Percentiles rank a stretch among this genome's conserved stretches.
Evolutionary conservation across 2,888 invertebrate species (phyloP).

Genomic region (Noctua fimbriata): DNA sequence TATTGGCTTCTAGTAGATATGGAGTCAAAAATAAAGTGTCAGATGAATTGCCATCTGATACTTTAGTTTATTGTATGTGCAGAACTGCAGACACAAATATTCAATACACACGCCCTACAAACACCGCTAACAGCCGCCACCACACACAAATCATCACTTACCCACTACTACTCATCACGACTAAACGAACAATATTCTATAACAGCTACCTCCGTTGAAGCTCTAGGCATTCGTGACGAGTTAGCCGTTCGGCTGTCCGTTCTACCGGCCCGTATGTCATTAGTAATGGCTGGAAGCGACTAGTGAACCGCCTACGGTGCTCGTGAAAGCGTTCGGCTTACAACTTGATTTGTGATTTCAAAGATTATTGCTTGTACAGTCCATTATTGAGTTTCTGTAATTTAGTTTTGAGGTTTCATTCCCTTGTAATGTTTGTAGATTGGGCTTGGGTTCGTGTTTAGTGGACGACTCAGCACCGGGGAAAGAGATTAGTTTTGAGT

Average conservation of each 20-base stretch:
- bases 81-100: background rate
- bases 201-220: conserved; percentile 23
- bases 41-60: background rate
- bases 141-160: conserved; percentile 10
- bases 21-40: background rate
- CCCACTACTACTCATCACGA: conserved; percentile 8
- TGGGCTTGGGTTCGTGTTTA: conserved; percentile 46
- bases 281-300: conserved; percentile 84
- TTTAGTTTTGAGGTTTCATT: conserved; percentile 79
- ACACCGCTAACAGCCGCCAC: background rate
- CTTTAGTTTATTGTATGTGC: too few relatives aligned
- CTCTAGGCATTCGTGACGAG: conserved; percentile 50
- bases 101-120: background rate
- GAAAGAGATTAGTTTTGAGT: background rate
- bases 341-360: conserved; percentile 89
- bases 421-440: conserved; percentile 67
- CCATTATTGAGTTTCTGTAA: conserved; percentile 83
- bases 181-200: conserved; percentile 30
- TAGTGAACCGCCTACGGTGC: conserved; percentile 85
- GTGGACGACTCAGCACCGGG: conserved; percentile 9
- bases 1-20: background rate
- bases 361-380: conserved; percentile 85
- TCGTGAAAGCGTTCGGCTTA: conserved; percentile 87
- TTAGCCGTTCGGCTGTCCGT: conserved; percentile 43
- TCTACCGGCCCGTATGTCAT: conserved; percentile 71